Base-by-base conservation (phyloP, 2,888 invertebrate genomes). In the Morpho achilles region DNA sequence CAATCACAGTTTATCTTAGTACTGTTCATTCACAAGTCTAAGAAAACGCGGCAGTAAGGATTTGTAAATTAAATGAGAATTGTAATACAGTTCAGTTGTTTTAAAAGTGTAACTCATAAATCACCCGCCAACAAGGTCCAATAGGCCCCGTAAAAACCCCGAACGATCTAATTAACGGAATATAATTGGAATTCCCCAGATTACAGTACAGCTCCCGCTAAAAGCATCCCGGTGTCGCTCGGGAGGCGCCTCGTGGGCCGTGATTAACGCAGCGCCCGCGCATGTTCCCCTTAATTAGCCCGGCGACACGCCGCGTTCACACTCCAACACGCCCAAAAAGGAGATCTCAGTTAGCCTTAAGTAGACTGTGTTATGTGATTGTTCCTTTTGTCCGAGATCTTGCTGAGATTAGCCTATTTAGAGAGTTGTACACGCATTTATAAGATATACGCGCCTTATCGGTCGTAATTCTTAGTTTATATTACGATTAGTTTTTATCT, bases 281-380 rank as follows among this genome's bases (percentile, higher is more conserved):
- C 87, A 80, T 87, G 87, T 87, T 79, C 75, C 79, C 74, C 79
- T 88, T 88, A 88, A 88, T 88, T 88, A 88, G 87, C 74, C 71
- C 71, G 67, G 68, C 75, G 80, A 84, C 83, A 83, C 78, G 84
- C 78, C 74, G 80, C 76, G 72, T 76, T 82, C 83, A 84, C 84
- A 83, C 86, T 80, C 76, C 72, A 72, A 71, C 74, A 73, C 69
- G 72, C 86, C 84, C 77, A 81, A 84, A 84, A 87, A 86, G 87
- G 87, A 83, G 80, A 77, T 79, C 80, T 78, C 78, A 77, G 81
- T 80, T 80, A 77, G 79, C 75, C 79, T 76, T 82, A 80, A 82
- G 80, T 75, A 77, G 77, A 69, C 73, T 69, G 71, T 76, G 78
- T 77, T 69, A 61, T 67, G 58, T 67, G 70, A 69, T 68, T 71